A percentile compares a stretch with the other conserved stretches of the same genome.
Conservation (phyloP, 2,888 invertebrate species). For the Nipponacmea schrenckii region DNA sequence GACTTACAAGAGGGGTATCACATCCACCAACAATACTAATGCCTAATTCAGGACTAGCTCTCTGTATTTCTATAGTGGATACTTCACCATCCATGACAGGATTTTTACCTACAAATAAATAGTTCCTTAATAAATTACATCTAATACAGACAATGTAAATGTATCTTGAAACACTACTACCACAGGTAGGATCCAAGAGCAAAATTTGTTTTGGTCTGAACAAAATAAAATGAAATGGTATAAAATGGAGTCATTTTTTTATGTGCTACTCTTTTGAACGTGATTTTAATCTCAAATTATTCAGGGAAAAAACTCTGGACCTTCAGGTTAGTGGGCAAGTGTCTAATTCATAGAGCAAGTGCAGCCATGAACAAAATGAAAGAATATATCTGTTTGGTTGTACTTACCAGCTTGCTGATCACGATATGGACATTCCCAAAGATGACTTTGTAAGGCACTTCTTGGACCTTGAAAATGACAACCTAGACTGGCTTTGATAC, state of each 20-base stretch:
- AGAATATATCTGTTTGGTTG: background rate
- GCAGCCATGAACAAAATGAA: no score
- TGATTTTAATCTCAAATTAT: no score
- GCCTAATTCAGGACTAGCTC: constrained; percentile 65
- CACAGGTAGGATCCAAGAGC: no score
- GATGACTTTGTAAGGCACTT: constrained; percentile 64
- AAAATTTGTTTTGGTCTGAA: no score
- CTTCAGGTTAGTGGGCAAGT: no score
- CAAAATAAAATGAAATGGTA: no score
- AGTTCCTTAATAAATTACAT: background rate
- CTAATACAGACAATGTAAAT: no score
- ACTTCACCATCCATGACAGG: constrained; percentile 68
- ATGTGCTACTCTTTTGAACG: no score
- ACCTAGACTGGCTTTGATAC: constrained; percentile 62
- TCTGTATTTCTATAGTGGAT: constrained; percentile 69
- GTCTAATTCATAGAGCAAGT: no score
- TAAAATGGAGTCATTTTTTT: no score
- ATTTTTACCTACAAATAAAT: constrained; percentile 52
- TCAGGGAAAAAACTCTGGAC: no score
- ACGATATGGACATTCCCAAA: constrained; percentile 65
- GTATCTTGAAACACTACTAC: no score
- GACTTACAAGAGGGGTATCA: constrained; percentile 70
- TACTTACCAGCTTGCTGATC: constrained; percentile 59
- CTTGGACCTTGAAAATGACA: constrained; percentile 66
- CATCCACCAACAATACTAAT: constrained; percentile 70